Evolutionary conservation across 1,140 invertebrate genomes (phyloP).

Genomic region (Caenorhabditis tropicalis): DNA sequence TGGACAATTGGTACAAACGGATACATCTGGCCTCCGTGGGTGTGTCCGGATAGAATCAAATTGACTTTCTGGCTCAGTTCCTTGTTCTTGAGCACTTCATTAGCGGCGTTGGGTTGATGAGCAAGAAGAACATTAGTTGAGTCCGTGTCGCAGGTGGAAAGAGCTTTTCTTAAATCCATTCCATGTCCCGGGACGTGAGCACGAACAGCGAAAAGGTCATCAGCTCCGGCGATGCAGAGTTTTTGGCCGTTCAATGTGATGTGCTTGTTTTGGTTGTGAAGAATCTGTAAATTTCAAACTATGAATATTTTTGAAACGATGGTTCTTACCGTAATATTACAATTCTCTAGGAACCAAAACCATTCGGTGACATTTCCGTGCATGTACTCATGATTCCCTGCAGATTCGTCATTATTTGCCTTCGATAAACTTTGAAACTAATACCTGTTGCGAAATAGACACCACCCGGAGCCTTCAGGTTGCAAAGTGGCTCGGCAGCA

Average conservation of each 20-base stretch:
- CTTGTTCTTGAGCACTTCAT: slow-evolving; percentile 5
- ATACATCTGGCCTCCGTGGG: slow-evolving; percentile 56
- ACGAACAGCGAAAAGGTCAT: slow-evolving; percentile 46
- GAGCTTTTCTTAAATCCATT: slow-evolving; percentile 51
- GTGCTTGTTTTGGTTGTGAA: slow-evolving; percentile 51
- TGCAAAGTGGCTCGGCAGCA: slow-evolving; percentile 51
- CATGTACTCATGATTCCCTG: slow-evolving; percentile 58
- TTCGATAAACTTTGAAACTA: neutral
- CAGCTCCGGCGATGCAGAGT: slow-evolving; percentile 50
- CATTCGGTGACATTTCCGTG: slow-evolving; percentile 57
- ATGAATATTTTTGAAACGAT: neutral
- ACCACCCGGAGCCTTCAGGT: slow-evolving; percentile 52
- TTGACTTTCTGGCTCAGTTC: slow-evolving; percentile 46
- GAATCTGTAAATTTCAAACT: slow-evolving; percentile 32
- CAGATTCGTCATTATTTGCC: neutral
- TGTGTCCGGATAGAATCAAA: slow-evolving; percentile 56
- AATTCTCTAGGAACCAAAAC: slow-evolving; percentile 48
- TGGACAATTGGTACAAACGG: slow-evolving; percentile 54
- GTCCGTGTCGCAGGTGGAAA: slow-evolving; percentile 25
- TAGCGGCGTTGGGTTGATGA: slow-evolving; percentile 57
- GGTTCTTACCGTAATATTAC: slow-evolving; percentile 47
- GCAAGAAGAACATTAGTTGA: slow-evolving; percentile 53
- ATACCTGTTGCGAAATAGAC: slow-evolving; percentile 55
- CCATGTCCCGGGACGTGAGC: slow-evolving; percentile 54
- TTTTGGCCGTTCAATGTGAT: neutral